A percentile compares a stretch with the other conserved stretches of the same genome.
Evolutionary conservation across 2,888 invertebrate genomes (phyloP).

Genomic region (Aporophyla nigra): DNA sequence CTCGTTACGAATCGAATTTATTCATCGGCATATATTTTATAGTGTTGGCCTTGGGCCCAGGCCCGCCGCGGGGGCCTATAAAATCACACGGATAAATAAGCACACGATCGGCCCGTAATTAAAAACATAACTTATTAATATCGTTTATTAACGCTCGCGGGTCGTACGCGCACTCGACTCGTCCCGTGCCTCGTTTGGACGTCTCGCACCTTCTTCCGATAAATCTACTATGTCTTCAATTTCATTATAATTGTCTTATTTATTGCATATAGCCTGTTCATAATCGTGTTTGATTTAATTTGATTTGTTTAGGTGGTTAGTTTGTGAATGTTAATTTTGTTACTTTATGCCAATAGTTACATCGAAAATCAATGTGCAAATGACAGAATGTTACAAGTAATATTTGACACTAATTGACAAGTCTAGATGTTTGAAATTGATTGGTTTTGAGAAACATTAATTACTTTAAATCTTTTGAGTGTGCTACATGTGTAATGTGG

Average conservation of each 20-base stretch:
- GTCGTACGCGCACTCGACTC: conserved; percentile 73
- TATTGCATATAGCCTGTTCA: conserved; percentile 55
- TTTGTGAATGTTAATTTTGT: conserved; percentile 39
- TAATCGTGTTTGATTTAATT: conserved; percentile 64
- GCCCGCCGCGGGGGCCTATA: conserved; percentile 88
- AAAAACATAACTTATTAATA: conserved; percentile 91
- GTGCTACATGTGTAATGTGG: conserved; percentile 13
- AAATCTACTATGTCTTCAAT: conserved; percentile 63
- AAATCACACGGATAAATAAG: conserved; percentile 90
- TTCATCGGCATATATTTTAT: conserved; percentile 88
- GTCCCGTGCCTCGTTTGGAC: conserved; percentile 42
- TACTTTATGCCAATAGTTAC: conserved; percentile 14
- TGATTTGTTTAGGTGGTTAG: conserved; percentile 55
- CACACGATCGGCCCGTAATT: conserved; percentile 87
- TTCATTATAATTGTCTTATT: conserved; percentile 63
- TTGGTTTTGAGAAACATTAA: conserved; percentile 45
- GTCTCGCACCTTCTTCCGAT: conserved; percentile 56
- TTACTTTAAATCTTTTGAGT: conserved; percentile 27
- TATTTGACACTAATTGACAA: conserved; percentile 56
- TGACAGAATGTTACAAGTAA: conserved; percentile 12
- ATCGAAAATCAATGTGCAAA: conserved; percentile 26
- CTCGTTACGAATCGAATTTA: conserved; percentile 90
- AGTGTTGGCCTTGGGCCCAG: conserved; percentile 78
- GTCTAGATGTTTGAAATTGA: conserved; percentile 44
- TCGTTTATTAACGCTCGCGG: conserved; percentile 88